Conservation (phyloP, 2,797 vertebrate genomes). For the Geotrypetes seraphini region DNA sequence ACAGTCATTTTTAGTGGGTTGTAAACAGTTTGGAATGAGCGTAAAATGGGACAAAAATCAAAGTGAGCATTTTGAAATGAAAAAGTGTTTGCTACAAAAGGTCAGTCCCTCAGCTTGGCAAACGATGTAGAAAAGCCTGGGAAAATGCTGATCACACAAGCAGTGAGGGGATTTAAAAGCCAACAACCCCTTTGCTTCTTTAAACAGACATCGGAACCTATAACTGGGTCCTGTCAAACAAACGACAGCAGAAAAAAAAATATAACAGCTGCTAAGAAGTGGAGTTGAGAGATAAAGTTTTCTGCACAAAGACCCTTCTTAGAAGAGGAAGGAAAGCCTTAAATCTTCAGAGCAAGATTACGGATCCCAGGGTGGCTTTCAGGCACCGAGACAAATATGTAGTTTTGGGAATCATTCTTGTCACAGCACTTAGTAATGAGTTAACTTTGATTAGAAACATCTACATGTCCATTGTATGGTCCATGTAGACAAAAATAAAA, state of each 20-base stretch:
- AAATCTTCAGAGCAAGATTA: constrained; percentile 55
- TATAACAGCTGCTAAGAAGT: constrained; percentile 78
- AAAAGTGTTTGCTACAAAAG: constrained; percentile 82
- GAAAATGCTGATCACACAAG: constrained; percentile 78
- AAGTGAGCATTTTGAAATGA: constrained; percentile 81
- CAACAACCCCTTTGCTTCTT: constrained; percentile 77
- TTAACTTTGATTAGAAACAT: neutral
- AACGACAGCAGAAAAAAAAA: constrained; percentile 69
- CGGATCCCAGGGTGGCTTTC: constrained; percentile 59
- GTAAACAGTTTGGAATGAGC: constrained; percentile 84
- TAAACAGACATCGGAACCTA: constrained; percentile 83
- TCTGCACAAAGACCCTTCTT: constrained; percentile 63
- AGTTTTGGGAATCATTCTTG: constrained; percentile 59
- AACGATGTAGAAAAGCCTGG: constrained; percentile 77
- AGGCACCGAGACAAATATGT: constrained; percentile 58
- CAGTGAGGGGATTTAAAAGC: constrained; percentile 69
- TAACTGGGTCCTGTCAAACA: constrained; percentile 83
- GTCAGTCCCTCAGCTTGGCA: constrained; percentile 80
- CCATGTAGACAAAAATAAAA: no score
- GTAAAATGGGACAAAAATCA: constrained; percentile 81
- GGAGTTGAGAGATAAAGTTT: constrained; percentile 70
- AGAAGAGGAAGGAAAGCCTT: constrained; percentile 64
- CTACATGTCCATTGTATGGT: no score
- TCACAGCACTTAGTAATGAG: constrained; percentile 45
- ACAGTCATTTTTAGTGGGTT: constrained; percentile 79